A percentile compares a stretch with the other conserved stretches of the same genome.
Conservation (phyloP, 2,797 vertebrate genomes). For the Aeoliscus strigatus region DNA sequence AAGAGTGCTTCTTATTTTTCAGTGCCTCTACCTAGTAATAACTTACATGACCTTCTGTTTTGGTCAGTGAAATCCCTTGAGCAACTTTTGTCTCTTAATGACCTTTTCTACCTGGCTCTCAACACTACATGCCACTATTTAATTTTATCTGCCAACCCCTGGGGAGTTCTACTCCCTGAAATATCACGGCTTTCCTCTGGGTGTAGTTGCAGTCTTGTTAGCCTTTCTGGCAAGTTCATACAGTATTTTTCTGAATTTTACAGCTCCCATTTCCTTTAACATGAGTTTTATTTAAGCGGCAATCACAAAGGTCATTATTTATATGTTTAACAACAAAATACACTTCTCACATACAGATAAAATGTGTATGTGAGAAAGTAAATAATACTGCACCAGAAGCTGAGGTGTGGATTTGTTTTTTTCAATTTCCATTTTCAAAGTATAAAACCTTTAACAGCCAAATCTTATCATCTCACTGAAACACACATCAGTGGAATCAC, state of each 20-base stretch:
- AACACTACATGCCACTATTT: constrained; percentile 49
- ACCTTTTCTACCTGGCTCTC: constrained; percentile 68
- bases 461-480: no score
- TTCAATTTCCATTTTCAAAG: no score
- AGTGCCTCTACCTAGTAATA: constrained; percentile 35
- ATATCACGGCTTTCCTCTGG: constrained; percentile 56
- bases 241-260: constrained; percentile 41
- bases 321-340: constrained; percentile 14
- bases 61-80: constrained; percentile 57
- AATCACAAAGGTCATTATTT: constrained; percentile 46
- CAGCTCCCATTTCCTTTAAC: constrained; percentile 36
- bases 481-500: no score
- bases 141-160: constrained; percentile 60
- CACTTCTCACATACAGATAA: no score
- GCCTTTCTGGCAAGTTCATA: constrained; percentile 32
- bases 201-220: constrained; percentile 33
- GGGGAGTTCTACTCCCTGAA: constrained; percentile 51
- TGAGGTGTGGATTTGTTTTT: no score
- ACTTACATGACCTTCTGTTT: constrained; percentile 66
- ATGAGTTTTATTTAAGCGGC: constrained; percentile 23
- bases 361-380: not conserved
- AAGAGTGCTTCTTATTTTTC: constrained; percentile 37
- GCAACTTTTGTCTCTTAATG: constrained; percentile 63
- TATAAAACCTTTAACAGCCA: no score
- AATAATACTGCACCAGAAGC: no score